Percentiles rank a stretch among this genome's conserved stretches.
These are phyloP conservation scores for Pachliopta kotzebuea DNA, from an alignment of 2,888 invertebrate species.

Conservation along the genomic window DNA sequence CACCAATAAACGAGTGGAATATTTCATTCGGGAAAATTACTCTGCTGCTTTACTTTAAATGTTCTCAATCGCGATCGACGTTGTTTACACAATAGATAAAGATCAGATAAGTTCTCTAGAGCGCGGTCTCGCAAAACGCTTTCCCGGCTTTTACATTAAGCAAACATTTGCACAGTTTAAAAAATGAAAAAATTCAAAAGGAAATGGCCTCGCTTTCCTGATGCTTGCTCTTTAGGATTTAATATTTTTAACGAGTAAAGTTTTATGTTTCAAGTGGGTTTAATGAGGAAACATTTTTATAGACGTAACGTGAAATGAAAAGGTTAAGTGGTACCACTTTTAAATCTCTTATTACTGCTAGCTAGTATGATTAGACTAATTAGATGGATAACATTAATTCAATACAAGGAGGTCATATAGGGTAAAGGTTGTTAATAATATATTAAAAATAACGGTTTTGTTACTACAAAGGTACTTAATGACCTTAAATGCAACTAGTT, in stretches of 20 bases:
- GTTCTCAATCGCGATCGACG: too few species aligned
- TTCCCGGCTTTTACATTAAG: conserved; percentile 12
- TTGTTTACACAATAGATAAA: conserved; percentile 19
- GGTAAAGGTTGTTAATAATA: too few species aligned
- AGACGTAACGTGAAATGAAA: neutral
- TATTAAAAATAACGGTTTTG: too few species aligned
- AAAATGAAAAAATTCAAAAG: conserved; percentile 14
- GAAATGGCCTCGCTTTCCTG: conserved; percentile 7
- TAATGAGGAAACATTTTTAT: conserved; percentile 17
- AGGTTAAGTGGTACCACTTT: neutral
- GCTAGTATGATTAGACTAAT: too few species aligned
- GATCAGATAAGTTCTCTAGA: conserved; percentile 9
- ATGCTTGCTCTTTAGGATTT: conserved; percentile 7
- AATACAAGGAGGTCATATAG: too few species aligned
- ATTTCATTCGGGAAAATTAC: too few species aligned
- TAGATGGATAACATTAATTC: too few species aligned
- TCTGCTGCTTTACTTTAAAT: too few species aligned
- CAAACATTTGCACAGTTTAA: conserved; percentile 22
- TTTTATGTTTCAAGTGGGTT: conserved; percentile 7
- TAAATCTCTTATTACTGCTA: too few species aligned
- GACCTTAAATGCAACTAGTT: too few species aligned
- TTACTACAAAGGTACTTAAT: too few species aligned
- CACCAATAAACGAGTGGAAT: too few species aligned
- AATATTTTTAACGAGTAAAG: conserved; percentile 4
- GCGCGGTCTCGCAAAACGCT: conserved; percentile 6